Evolutionary conservation across 2,888 invertebrate genomes (phyloP), one percentile per base, ranked within the genome.

Genomic region (Marronus borbonicus): DNA sequence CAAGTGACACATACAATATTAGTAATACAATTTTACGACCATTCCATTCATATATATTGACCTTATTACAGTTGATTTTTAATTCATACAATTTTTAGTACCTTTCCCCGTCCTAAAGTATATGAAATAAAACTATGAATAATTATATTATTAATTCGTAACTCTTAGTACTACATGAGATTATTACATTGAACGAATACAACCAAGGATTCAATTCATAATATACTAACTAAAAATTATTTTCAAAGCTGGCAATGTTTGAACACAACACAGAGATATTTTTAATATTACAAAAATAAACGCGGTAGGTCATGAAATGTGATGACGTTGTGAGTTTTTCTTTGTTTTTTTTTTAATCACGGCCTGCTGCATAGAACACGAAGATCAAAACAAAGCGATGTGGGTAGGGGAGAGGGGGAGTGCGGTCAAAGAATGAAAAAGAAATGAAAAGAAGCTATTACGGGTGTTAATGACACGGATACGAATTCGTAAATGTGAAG

Each of bases 231-330:
- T 55, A 55, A 55, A 55, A 55, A 55, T 8, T 55, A 14, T 55
- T 55, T 55, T 55, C 55, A 20, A 55, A 55, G 55, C 20, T 55
- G 20, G 10, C 17, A 55, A 55, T 55, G 17, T 55, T 55, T 55
- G 36, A 17, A 31, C 55, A 70, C 70, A 55, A 70, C 70, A 64
- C 14, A 58, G 70, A 70, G 70, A 70, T 70, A 70, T 70, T 70
- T 70, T 70, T 70, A 70, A 58, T 52, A 52, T 64, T 75, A 64
- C 44, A 65, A 75, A 75, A 75, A 75, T 65, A 76, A 76, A 76
- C 65, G 65, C 76, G 76, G 76, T 76, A 76, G 76, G 76, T 76
- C 76, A 76, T 76, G 76, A 76, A 66, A 76, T 49, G 65, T 14
- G 52, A 74, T 52, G 75, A 66, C 52, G 70, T 36, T 17, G 70